These are phyloP conservation scores for Delia radicum DNA, from an alignment of 1,140 invertebrate genomes.

Conservation along the genomic window DNA sequence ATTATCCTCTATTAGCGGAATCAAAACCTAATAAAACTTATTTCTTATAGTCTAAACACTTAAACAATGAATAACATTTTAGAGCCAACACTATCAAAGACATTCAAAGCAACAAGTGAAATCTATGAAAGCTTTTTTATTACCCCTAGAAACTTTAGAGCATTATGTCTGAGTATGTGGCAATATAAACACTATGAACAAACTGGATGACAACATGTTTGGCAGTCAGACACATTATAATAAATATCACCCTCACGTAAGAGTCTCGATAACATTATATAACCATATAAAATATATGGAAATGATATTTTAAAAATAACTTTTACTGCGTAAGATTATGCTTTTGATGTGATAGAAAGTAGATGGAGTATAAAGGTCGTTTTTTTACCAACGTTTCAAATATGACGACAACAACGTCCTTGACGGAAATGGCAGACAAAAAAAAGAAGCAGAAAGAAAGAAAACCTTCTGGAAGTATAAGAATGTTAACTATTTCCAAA, in stretches of 20 bases:
- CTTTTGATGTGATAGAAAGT: not conserved
- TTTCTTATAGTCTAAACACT: too few relatives aligned
- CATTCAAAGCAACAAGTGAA: not conserved
- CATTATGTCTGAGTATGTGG: too few relatives aligned
- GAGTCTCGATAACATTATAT: not conserved
- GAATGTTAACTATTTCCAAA: too few relatives aligned
- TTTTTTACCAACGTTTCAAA: not conserved
- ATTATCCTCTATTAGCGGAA: too few relatives aligned
- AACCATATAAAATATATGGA: not conserved
- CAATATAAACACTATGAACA: not conserved
- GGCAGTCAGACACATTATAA: too few relatives aligned
- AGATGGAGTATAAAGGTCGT: too few relatives aligned
- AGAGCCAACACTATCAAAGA: not conserved
- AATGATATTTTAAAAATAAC: not conserved
- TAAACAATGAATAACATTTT: too few relatives aligned
- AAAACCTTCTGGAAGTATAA: not conserved
- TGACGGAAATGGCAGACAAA: not conserved
- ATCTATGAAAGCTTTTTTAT: not conserved
- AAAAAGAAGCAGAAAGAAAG: not conserved
- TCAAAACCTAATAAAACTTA: too few relatives aligned
- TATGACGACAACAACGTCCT: conserved; percentile 4
- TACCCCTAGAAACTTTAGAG: not conserved
- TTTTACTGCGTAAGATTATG: not conserved
- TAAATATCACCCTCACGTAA: not conserved
- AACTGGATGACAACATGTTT: not conserved